These are phyloP conservation scores for Oryzias javanicus DNA, from an alignment of 2,113 vertebrate genomes.

Conservation along the genomic window DNA sequence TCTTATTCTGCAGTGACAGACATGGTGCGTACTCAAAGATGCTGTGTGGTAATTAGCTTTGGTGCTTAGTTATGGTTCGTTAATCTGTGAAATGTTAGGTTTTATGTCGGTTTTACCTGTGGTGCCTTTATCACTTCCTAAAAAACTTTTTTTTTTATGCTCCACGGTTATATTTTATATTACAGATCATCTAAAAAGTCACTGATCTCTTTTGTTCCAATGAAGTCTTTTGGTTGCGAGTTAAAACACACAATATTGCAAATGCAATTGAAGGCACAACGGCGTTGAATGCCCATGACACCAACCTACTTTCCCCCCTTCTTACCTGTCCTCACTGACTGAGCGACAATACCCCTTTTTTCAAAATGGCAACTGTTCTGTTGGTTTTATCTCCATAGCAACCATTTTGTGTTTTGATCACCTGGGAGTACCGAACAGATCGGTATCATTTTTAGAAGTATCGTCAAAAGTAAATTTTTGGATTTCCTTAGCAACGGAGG, in stretches of 20 bases:
- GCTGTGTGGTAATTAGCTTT: slow-evolving; percentile 60
- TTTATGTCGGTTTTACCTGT: background rate
- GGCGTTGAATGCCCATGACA: no score
- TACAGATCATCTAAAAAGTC: background rate
- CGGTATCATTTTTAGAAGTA: no score
- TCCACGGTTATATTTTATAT: background rate
- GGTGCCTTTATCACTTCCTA: slow-evolving; percentile 8
- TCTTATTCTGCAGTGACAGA: slow-evolving; percentile 59
- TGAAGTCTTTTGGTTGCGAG: background rate
- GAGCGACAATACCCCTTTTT: no score
- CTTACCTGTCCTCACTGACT: no score
- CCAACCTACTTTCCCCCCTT: background rate
- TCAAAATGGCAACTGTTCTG: no score
- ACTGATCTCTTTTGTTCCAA: slow-evolving; percentile 3
- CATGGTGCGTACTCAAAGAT: slow-evolving; percentile 36
- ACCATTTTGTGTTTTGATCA: no score
- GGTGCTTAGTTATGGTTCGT: slow-evolving; percentile 39
- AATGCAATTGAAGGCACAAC: background rate
- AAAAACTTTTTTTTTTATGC: background rate
- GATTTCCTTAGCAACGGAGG: no score
- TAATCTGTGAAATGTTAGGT: slow-evolving; percentile 29
- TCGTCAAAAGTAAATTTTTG: no score
- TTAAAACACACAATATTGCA: background rate
- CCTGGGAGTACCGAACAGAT: no score
- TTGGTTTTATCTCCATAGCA: no score